A percentile compares a stretch with the other conserved stretches of the same genome.
phyloP scores from a whole-genome alignment of 2,113 vertebrate species.

The Dascyllus trimaculatus region DNA sequence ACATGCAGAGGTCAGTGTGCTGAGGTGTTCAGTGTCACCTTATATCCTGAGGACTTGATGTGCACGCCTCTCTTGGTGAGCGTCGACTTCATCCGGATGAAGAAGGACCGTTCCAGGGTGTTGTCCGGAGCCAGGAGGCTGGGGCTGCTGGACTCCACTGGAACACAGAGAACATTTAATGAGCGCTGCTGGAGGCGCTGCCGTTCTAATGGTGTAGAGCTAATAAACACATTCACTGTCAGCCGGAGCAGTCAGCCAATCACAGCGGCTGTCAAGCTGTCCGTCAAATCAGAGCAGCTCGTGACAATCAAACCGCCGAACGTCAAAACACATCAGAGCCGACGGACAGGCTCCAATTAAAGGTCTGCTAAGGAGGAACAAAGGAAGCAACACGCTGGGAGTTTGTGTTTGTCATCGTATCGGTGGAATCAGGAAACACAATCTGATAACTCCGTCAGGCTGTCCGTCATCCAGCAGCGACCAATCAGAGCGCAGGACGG shows the following conservation, averaged over 20 bases:
- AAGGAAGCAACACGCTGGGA: constrained; percentile 17
- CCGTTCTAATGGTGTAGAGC: constrained; percentile 16
- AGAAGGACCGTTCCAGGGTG: constrained; percentile 96
- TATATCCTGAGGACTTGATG: constrained; percentile 99
- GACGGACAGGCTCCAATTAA: constrained; percentile 12
- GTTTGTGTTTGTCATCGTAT: not conserved
- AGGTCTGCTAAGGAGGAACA: not conserved
- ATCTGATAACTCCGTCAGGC: no score
- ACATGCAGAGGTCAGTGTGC: no score
- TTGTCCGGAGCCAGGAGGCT: constrained; percentile 94
- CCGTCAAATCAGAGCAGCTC: constrained; percentile 18
- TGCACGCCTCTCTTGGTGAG: constrained; percentile 98
- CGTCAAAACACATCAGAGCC: constrained; percentile 52
- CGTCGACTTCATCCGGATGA: constrained; percentile 99
- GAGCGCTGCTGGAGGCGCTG: not conserved
- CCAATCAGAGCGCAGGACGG: constrained; percentile 3
- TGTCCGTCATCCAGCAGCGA: not conserved
- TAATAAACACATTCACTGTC: constrained; percentile 24
- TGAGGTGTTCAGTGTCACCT: constrained; percentile 78
- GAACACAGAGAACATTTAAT: not conserved
- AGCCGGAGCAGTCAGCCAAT: constrained; percentile 35
- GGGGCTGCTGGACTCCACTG: constrained; percentile 96
- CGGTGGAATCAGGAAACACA: no score
- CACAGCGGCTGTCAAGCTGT: constrained; percentile 38
- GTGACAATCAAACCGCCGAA: not conserved